phyloP scores from a whole-genome alignment of 1,140 invertebrate genomes.

The Pogonomyrmex californicus region DNA sequence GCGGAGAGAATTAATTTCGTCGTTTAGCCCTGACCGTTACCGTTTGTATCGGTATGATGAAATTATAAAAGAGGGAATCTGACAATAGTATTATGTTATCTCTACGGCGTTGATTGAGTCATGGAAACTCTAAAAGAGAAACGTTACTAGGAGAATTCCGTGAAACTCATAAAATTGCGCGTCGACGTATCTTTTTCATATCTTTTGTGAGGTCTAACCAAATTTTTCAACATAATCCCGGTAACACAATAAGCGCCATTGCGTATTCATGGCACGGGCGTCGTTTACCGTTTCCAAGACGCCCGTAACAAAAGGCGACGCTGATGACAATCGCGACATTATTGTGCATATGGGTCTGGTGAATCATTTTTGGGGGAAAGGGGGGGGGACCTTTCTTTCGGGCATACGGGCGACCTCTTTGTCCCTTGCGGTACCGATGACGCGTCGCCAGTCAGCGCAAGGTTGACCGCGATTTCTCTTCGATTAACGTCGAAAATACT shows the following conservation, averaged over 20 bases:
- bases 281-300: conserved; percentile 70
- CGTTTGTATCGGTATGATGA: not conserved
- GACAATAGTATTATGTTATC: not conserved
- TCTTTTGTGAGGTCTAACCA: not conserved
- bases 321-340: conserved; percentile 70
- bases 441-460: conserved; percentile 36
- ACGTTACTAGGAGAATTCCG: not conserved
- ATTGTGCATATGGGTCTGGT: conserved; percentile 58
- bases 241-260: conserved; percentile 26
- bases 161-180: not conserved
- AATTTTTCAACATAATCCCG: conserved; percentile 24
- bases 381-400: conserved; percentile 47
- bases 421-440: conserved; percentile 65
- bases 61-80: not conserved
- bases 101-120: not conserved
- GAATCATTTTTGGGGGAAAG: conserved; percentile 63
- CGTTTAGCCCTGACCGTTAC: not conserved
- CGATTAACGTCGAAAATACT: conserved; percentile 60
- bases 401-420: conserved; percentile 59
- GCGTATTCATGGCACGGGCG: conserved; percentile 67
- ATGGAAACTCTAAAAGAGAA: not conserved
- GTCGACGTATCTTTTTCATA: not conserved
- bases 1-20: not conserved
- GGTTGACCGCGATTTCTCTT: conserved; percentile 75
- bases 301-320: conserved; percentile 47